Base-by-base conservation (phyloP, 2,113 vertebrate genomes). In the Cygnus atratus region DNA sequence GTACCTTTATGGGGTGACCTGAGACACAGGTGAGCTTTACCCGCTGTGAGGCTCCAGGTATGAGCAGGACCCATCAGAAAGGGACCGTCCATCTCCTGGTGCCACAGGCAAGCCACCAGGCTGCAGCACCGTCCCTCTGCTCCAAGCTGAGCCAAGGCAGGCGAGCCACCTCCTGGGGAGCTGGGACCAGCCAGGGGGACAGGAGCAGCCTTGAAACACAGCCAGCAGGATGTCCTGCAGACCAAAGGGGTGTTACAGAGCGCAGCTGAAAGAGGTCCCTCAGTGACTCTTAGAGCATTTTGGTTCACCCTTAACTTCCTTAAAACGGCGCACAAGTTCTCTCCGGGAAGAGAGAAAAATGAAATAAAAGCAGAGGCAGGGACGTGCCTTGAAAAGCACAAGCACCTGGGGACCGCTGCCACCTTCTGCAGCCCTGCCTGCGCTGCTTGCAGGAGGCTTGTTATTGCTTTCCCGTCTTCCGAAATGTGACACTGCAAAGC, bases 21-120 rank as follows among this genome's bases (percentile, higher is more conserved):
- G 0, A 76, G 78, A 61, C 14, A 8, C 0, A 3, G 52, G 13
- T 0, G 0, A 88, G 10, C 61, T 79, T 37, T 0, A 0, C 26
- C 48, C 61, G 9, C 29, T 68, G 11, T 43, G n/a, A 35, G n/a
- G 37, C 28, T 84, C 39, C 71, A 68, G 48, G 44, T 31, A 8
- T 37, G 77, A 55, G 28, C 73, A 72, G 65, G 35, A 21, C 1
- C 3, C n/a, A 39, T 18, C n/a, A 80, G 41, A 28, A 4, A 35
- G 68, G 28, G 22, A 88, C 78, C 75, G 77, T 43, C 55, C 35
- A 10, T 75, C 80, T 90, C 46, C 52, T 77, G 7, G 17, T 71
- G 44, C 41, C 55, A 67, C 72, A 52, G 43, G 21, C 14, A 68
- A 72, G 35, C 76, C 85, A 90, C 68, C 67, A 72, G 79, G 79